A percentile compares a stretch with the other conserved stretches of the same genome.
Conservation (phyloP, 2,797 vertebrate genomes). For the Gambelia wislizenii region DNA sequence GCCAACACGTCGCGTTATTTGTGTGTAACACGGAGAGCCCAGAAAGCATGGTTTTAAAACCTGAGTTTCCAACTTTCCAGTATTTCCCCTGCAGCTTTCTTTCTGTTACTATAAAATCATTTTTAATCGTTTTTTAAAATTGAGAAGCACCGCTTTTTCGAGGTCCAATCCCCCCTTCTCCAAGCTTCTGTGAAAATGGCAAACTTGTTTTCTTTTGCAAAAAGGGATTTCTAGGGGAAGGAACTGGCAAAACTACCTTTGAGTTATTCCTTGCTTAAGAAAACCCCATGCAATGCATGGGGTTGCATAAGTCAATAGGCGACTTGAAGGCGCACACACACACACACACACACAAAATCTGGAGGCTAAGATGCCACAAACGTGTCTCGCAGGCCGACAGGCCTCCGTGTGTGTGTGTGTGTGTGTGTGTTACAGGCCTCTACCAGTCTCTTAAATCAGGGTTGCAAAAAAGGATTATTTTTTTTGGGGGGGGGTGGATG, state of each 20-base stretch:
- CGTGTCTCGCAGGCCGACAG: too few relatives aligned
- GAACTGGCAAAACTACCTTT: too few relatives aligned
- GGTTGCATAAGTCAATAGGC: too few relatives aligned
- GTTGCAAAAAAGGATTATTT: too few relatives aligned
- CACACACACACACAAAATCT: too few relatives aligned
- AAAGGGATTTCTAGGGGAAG: too few relatives aligned
- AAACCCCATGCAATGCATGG: too few relatives aligned
- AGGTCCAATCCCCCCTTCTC: background rate
- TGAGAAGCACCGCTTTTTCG: background rate
- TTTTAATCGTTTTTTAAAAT: conserved; percentile 36
- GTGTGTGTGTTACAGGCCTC: background rate
- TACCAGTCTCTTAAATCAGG: background rate
- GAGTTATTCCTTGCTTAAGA: too few relatives aligned
- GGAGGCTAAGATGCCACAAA: too few relatives aligned
- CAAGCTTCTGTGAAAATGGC: background rate
- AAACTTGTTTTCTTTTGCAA: background rate
- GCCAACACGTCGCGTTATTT: conserved; percentile 39
- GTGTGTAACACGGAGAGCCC: conserved; percentile 42
- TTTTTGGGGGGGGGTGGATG: background rate
- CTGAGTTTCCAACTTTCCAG: background rate
- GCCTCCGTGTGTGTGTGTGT: too few relatives aligned
- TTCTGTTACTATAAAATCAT: conserved; percentile 3
- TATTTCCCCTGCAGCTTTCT: background rate
- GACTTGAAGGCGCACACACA: too few relatives aligned
- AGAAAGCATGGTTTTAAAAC: background rate